Evolutionary conservation across 1,140 invertebrate species (phyloP).

Genomic region (Neodiprion fabricii): DNA sequence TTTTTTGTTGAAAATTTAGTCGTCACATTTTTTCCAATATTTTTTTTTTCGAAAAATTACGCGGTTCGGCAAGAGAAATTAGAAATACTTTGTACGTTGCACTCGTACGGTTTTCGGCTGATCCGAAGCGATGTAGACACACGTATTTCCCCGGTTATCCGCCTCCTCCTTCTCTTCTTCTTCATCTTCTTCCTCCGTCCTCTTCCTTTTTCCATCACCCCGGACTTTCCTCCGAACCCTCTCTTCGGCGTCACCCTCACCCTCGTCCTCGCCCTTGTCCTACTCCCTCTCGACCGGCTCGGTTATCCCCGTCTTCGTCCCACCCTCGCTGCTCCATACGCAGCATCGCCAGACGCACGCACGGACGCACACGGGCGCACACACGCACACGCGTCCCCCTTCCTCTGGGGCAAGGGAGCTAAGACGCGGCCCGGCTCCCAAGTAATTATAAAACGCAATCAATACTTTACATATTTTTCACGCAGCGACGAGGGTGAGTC

Average conservation of each 20-base stretch:
- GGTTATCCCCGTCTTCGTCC: background rate
- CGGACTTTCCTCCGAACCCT: slow-evolving; percentile 13
- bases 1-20: no score
- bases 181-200: background rate
- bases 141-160: background rate
- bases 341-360: slow-evolving; percentile 35
- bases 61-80: no score
- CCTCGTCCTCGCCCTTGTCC: slow-evolving; percentile 10
- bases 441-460: slow-evolving; percentile 65
- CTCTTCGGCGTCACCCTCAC: slow-evolving; percentile 10
- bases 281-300: slow-evolving; percentile 18
- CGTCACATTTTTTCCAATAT: no score
- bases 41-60: no score
- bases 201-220: slow-evolving; percentile 23
- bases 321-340: slow-evolving; percentile 13
- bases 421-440: slow-evolving; percentile 59
- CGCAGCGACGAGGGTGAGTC: slow-evolving; percentile 40
- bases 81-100: no score
- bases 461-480: slow-evolving; percentile 65
- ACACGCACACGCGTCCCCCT: slow-evolving; percentile 21
- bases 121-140: background rate
- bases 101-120: no score
- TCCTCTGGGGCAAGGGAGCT: slow-evolving; percentile 50
- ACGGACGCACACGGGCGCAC: slow-evolving; percentile 25
- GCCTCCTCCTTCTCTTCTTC: background rate